Conservation (phyloP, 2,888 invertebrate genomes). For the Athripsodes cinereus region DNA sequence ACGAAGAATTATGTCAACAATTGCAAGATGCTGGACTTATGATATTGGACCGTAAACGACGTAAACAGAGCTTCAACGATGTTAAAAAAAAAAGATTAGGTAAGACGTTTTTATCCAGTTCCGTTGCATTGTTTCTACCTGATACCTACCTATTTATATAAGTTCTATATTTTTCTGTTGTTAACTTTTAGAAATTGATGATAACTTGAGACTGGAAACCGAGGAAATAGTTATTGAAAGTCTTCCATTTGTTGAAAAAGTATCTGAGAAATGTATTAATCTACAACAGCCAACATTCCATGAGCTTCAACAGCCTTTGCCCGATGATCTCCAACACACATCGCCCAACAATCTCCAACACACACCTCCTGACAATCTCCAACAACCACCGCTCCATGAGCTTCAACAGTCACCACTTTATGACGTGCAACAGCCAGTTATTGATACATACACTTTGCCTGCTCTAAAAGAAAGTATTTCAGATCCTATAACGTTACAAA, state of each 20-base stretch:
- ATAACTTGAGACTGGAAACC: not conserved
- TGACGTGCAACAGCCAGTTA: not conserved
- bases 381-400: not conserved
- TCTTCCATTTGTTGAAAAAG: not conserved
- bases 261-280: not conserved
- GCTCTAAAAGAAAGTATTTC: too few relatives aligned
- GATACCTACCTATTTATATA: not conserved
- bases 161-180: not conserved
- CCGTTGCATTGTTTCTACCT: too few relatives aligned
- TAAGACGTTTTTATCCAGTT: not conserved
- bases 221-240: not conserved
- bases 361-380: not conserved
- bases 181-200: constrained; percentile 1
- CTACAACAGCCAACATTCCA: not conserved
- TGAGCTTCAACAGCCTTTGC: not conserved
- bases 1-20: not conserved
- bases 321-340: not conserved
- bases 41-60: not conserved
- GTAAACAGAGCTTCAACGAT: constrained; percentile 1
- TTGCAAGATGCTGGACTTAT: constrained; percentile 2
- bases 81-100: constrained; percentile 1
- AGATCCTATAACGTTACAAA: not conserved
- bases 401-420: not conserved
- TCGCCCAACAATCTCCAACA: not conserved
- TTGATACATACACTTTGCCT: not conserved